Conservation (phyloP, 2,113 vertebrate species). For the Furnarius figulus region DNA sequence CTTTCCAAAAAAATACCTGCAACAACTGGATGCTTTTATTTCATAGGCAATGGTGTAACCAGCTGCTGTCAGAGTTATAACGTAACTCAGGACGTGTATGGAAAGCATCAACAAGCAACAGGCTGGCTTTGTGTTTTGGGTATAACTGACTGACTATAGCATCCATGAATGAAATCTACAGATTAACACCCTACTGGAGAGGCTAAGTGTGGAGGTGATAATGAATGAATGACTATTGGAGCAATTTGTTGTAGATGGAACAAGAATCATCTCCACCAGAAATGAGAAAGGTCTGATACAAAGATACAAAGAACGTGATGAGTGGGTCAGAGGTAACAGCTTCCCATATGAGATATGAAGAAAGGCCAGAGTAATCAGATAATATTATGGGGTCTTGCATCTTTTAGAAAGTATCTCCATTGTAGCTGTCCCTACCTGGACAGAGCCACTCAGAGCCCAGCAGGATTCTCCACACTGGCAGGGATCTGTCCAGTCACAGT, state of each 20-base stretch:
- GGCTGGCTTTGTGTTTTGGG: background rate
- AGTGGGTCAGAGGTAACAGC: background rate
- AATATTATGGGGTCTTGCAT: background rate
- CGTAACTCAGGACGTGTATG: background rate
- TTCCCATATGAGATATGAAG: background rate
- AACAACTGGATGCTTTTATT: background rate
- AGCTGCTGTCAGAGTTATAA: background rate
- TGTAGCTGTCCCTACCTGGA: background rate
- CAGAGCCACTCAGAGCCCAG: background rate
- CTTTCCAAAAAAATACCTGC: background rate
- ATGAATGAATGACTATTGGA: background rate
- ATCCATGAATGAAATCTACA: background rate
- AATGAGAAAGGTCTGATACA: background rate
- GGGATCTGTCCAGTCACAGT: background rate
- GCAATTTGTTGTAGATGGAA: background rate
- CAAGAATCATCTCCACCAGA: background rate
- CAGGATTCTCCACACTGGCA: background rate
- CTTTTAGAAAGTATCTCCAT: background rate
- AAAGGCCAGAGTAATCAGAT: background rate
- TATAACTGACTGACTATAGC: background rate
- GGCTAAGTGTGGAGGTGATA: background rate
- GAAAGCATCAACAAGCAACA: background rate
- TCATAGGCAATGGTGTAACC: background rate
- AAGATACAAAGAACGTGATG: background rate
- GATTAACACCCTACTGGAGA: background rate